Percentiles rank a stretch among this genome's conserved stretches.
Evolutionary conservation across 2,113 vertebrate species (phyloP).

Genomic region (Mastomys coucha): DNA sequence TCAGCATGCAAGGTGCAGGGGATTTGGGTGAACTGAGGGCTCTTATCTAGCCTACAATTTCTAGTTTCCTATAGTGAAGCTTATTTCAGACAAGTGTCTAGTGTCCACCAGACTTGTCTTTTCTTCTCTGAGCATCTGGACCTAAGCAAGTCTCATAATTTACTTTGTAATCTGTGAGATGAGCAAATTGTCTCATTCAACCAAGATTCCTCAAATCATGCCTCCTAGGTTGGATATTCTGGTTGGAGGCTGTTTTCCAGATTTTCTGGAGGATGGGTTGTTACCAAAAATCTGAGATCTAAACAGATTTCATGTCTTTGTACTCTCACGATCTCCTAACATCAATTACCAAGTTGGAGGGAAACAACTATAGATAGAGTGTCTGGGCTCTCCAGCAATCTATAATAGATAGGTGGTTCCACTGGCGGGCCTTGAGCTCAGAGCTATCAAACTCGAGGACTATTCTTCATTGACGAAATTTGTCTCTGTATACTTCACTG

Average conservation of each 20-base stretch:
- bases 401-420: background rate
- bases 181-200: background rate
- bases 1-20: background rate
- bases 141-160: background rate
- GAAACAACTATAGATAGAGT: background rate
- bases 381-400: background rate
- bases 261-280: background rate
- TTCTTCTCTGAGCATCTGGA: background rate
- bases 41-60: background rate
- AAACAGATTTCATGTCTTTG: background rate
- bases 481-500: no score
- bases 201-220: background rate
- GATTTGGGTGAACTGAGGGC: background rate
- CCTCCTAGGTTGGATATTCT: background rate
- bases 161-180: background rate
- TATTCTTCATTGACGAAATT: no score
- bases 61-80: background rate
- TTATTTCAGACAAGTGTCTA: background rate
- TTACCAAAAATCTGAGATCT: background rate
- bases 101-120: background rate
- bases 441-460: background rate
- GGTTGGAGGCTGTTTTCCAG: background rate
- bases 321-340: background rate
- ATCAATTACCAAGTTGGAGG: background rate
- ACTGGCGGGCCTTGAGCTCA: background rate